These are phyloP conservation scores for Nephrotoma guestfalica DNA, from an alignment of 2,888 invertebrate species.

Conservation along the genomic window DNA sequence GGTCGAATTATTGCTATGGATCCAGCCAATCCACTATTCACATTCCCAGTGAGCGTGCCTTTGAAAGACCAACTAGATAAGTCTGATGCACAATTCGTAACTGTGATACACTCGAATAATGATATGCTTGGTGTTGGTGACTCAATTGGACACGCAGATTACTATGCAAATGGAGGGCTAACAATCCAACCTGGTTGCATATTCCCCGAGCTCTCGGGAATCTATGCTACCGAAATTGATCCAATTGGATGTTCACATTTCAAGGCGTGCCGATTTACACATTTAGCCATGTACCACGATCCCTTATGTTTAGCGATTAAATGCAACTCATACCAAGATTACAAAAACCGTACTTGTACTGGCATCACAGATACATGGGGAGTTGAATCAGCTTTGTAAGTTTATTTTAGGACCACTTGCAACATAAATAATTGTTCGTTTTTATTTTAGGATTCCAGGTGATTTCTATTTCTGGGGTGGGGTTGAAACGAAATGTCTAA, in stretches of 20 bases:
- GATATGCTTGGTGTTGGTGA: not conserved
- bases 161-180: not conserved
- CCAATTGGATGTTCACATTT: not conserved
- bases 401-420: no score
- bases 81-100: slow-evolving; percentile 27
- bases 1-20: slow-evolving; percentile 31
- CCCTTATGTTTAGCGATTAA: not conserved
- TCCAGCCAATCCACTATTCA: slow-evolving; percentile 30
- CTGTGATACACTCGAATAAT: slow-evolving; percentile 28
- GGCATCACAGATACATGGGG: not conserved
- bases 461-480: no score
- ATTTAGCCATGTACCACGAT: not conserved
- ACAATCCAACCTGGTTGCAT: not conserved
- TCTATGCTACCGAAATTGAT: not conserved
- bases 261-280: not conserved
- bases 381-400: not conserved
- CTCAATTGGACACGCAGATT: not conserved
- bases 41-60: slow-evolving; percentile 24
- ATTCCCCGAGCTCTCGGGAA: not conserved
- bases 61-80: slow-evolving; percentile 23
- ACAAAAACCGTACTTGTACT: not conserved
- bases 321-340: not conserved
- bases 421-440: no score
- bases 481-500: no score
- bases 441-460: no score